Base-by-base conservation (phyloP, 2,797 vertebrate genomes). In the Microctenopoma lineatum region DNA sequence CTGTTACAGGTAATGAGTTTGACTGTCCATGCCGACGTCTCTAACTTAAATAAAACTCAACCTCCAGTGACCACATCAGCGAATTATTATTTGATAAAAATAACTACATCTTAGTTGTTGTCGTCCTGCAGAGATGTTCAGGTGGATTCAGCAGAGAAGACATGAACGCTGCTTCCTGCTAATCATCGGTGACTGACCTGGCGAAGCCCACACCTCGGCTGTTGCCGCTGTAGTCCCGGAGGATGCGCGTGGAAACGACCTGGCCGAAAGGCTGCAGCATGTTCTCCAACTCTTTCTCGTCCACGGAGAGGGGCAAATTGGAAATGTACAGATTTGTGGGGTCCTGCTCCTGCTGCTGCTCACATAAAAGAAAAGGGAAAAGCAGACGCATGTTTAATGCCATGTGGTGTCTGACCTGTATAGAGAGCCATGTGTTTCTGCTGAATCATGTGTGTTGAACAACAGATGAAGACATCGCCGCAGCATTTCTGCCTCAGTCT, bases 331-430 rank as follows among this genome's bases (percentile, higher is more conserved):
- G 92, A 87, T 99, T 99, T 80, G 98, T 99, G 0, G 97, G 98
- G 84, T 99, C 98, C 92, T 99, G 98, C 68, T 99, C 98, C 91
- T 99, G 98, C 95, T 99, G 98, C 98, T 99, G 91, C 85, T 93
- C 89, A 10, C 44, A 70, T 16, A 3, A 27, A 73, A 77, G 29
- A 80, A 34, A 21, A 42, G 83, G 87, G 18, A 62, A 46, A 61
- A 58, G 2, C 66, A 29, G 5, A 32, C 1, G 38, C 9, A 8
- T 2, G 7, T 13, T 66, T 11, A 56, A 64, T 63, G 13, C 5
- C 2, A 46, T 25, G 55, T 32, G 12, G 15, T 21, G 26, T 44
- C 7, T 32, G 18, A 36, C 38, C 57, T 5, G 6, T 51, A 56
- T 5, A 59, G 26, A 47, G 26, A 18, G 10, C 5, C 2, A 56